Percentiles rank a stretch among this genome's conserved stretches.
phyloP scores from a whole-genome alignment of 2,888 invertebrate species.

The Campopleginae sp. region DNA sequence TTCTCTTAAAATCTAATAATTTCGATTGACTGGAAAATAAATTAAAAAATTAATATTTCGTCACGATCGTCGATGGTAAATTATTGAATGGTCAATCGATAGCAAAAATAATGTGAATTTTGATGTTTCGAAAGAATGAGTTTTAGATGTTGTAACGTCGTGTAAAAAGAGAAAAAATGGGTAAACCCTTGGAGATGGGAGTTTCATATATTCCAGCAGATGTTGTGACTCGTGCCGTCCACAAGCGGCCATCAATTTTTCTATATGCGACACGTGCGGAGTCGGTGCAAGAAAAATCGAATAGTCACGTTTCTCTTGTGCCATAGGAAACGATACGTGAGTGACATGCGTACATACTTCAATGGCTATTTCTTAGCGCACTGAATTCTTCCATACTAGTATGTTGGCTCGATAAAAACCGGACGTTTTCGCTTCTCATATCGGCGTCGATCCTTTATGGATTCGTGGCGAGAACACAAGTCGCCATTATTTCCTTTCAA shows the following conservation, averaged over 20 bases:
- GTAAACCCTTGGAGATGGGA: background rate
- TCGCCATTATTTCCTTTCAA: background rate
- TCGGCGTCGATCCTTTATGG: conserved; percentile 1
- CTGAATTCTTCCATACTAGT: conserved; percentile 22
- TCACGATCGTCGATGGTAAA: too few relatives aligned
- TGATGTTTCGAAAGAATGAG: background rate
- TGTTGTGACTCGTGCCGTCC: conserved; percentile 63
- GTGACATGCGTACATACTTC: conserved; percentile 51
- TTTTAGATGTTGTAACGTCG: background rate
- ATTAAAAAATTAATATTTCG: too few relatives aligned
- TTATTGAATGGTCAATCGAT: too few relatives aligned
- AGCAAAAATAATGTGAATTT: background rate
- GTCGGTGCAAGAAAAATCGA: conserved; percentile 59
- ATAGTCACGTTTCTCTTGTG: conserved; percentile 65
- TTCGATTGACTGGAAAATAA: too few relatives aligned
- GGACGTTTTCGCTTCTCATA: conserved; percentile 15
- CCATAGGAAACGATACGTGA: conserved; percentile 62
- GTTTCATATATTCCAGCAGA: conserved; percentile 39
- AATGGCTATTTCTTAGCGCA: conserved; percentile 24
- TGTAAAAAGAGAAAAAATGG: background rate
- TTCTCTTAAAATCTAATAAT: too few relatives aligned
- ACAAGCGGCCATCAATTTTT: conserved; percentile 40
- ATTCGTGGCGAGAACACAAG: background rate
- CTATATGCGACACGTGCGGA: conserved; percentile 61
- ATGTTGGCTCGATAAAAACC: conserved; percentile 17